Evolutionary conservation across 2,113 vertebrate species (phyloP).

Genomic region (Perca flavescens): DNA sequence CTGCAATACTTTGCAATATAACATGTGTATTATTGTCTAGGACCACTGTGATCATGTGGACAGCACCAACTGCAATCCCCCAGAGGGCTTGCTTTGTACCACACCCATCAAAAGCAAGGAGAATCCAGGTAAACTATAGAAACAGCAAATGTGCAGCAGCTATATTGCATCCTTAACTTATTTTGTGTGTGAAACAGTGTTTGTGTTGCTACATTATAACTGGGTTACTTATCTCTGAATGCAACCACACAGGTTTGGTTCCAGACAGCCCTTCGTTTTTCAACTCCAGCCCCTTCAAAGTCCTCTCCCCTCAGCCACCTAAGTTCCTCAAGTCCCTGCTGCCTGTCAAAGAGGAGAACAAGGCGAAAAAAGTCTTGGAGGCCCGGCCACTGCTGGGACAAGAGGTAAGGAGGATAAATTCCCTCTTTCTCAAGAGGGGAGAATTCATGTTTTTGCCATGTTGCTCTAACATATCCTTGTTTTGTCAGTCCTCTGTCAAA

Average conservation of each 20-base stretch:
- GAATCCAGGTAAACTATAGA: constrained; percentile 74
- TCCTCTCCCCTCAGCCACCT: constrained; percentile 92
- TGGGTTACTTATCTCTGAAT: background rate
- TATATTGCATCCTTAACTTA: background rate
- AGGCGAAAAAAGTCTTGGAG: constrained; percentile 89
- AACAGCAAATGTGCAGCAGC: background rate
- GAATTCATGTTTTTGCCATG: constrained; percentile 8
- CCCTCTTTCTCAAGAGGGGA: background rate
- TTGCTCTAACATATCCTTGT: background rate
- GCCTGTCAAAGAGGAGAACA: constrained; percentile 95
- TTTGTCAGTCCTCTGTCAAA: constrained; percentile 7
- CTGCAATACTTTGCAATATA: background rate
- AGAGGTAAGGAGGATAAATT: constrained; percentile 84
- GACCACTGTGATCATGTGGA: constrained; percentile 90
- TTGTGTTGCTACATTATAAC: background rate
- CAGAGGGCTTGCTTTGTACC: constrained; percentile 88
- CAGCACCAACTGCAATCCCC: constrained; percentile 85
- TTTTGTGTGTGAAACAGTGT: background rate
- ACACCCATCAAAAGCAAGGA: constrained; percentile 91
- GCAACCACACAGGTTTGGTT: constrained; percentile 70
- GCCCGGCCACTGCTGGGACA: constrained; percentile 92
- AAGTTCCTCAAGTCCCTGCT: constrained; percentile 97
- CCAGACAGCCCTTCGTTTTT: constrained; percentile 90
- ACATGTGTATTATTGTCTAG: constrained; percentile 73
- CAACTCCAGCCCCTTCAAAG: constrained; percentile 93